Evolutionary conservation across 2,888 invertebrate species (phyloP).

Genomic region (Ormyrus nitidulus): DNA sequence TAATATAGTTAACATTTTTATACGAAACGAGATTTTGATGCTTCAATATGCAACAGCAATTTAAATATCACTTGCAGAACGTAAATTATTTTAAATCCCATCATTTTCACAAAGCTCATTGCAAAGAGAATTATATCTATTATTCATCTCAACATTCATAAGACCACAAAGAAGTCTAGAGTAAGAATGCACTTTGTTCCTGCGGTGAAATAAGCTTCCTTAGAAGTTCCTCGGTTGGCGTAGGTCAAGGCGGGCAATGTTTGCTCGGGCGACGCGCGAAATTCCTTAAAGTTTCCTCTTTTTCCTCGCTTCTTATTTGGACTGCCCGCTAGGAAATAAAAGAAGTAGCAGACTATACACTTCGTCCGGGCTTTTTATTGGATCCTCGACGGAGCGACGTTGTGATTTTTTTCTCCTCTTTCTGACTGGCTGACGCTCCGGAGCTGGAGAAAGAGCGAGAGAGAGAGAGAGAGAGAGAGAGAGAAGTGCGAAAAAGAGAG

Average conservation of each 20-base stretch:
- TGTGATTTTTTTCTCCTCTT: slow-evolving; percentile 32
- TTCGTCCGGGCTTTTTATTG: slow-evolving; percentile 45
- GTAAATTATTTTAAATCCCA: no score
- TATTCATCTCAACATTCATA: no score
- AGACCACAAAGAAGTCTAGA: no score
- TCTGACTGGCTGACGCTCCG: slow-evolving; percentile 37
- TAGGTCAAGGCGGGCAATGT: slow-evolving; percentile 30
- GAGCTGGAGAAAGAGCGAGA: neutral
- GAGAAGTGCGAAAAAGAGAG: slow-evolving; percentile 6
- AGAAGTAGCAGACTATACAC: slow-evolving; percentile 2
- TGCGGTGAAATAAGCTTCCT: slow-evolving; percentile 30
- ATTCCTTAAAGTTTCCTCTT: slow-evolving; percentile 20
- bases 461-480: slow-evolving; percentile 2
- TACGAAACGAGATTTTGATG: no score
- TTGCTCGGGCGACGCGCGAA: slow-evolving; percentile 14
- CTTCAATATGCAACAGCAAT: no score
- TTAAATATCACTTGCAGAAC: no score
- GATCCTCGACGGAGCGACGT: slow-evolving; percentile 18
- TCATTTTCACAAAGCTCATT: no score
- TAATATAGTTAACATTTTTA: no score
- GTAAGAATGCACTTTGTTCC: neutral
- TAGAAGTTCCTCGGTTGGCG: slow-evolving; percentile 30
- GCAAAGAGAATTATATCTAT: no score
- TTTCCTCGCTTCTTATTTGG: neutral
- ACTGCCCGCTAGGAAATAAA: slow-evolving; percentile 5